Conservation (phyloP, 2,888 invertebrate species). For the Drosophila melanosoma region DNA sequence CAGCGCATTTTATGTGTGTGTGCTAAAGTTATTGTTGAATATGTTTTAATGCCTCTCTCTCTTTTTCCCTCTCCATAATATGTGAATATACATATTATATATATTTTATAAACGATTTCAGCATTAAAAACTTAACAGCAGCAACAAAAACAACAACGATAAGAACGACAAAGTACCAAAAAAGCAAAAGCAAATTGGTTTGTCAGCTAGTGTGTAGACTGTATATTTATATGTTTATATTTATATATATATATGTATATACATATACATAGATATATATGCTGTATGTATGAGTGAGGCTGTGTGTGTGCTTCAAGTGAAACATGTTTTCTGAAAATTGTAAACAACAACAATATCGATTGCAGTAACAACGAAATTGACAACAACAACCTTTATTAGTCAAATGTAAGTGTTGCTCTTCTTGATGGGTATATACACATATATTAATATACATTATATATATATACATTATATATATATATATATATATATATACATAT, state of each 20-base stretch:
- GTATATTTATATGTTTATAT: slow-evolving; percentile 9
- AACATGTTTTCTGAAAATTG: slow-evolving; percentile 67
- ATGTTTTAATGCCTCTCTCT: slow-evolving; percentile 44
- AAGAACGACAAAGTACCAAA: slow-evolving; percentile 40
- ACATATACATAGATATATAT: slow-evolving; percentile 18
- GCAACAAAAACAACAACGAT: slow-evolving; percentile 37
- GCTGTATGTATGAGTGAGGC: slow-evolving; percentile 26
- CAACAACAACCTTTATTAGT: slow-evolving; percentile 40
- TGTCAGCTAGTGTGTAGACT: slow-evolving; percentile 28
- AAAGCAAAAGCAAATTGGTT: slow-evolving; percentile 45
- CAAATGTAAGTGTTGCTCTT: slow-evolving; percentile 49
- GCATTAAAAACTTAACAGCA: slow-evolving; percentile 28
- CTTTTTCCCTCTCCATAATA: slow-evolving; percentile 7
- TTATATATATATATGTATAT: slow-evolving; percentile 3
- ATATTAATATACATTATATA: slow-evolving; percentile 6
- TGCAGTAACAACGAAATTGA: slow-evolving; percentile 38
- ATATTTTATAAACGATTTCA: slow-evolving; percentile 37
- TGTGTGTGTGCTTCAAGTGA: slow-evolving; percentile 57
- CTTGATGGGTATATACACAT: not conserved
- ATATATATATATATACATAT: not conserved
- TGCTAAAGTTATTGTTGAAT: slow-evolving; percentile 57
- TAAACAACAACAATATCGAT: slow-evolving; percentile 25
- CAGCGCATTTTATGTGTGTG: slow-evolving; percentile 51
- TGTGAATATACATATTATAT: slow-evolving; percentile 17
- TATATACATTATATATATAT: slow-evolving; percentile 5